These are phyloP conservation scores for Nemotelus nigrinus DNA, from an alignment of 2,888 invertebrate species.

Conservation along the genomic window DNA sequence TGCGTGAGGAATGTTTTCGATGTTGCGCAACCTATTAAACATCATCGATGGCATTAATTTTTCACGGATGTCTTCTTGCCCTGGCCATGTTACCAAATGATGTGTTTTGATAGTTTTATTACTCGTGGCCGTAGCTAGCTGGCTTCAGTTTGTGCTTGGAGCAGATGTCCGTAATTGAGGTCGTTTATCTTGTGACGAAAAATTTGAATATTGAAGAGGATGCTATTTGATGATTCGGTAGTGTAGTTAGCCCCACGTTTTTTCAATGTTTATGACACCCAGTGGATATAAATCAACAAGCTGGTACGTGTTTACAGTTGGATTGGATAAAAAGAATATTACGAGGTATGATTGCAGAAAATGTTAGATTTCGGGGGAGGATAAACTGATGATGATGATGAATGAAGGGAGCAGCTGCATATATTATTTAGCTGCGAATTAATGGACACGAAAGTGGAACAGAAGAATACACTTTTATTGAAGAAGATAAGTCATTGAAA, in stretches of 20 bases:
- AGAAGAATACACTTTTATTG: no score
- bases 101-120: conserved; percentile 9
- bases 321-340: neutral
- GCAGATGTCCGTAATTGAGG: conserved; percentile 17
- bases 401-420: no score
- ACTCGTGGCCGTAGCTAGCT: no score
- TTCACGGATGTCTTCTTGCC: neutral
- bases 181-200: conserved; percentile 1
- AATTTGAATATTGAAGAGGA: neutral
- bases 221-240: neutral
- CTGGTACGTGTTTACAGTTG: neutral
- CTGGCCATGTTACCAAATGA: neutral
- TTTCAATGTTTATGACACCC: conserved; percentile 1
- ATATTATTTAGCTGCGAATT: no score
- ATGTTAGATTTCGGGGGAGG: no score
- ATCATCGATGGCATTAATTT: conserved; percentile 6
- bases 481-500: no score
- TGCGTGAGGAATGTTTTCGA: neutral
- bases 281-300: neutral
- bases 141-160: neutral
- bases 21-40: neutral
- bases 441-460: no score
- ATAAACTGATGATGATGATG: no score
- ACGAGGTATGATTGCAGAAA: no score
- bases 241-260: neutral